Conservation (phyloP, 1,140 invertebrate genomes). For the Triops longicaudatus region DNA sequence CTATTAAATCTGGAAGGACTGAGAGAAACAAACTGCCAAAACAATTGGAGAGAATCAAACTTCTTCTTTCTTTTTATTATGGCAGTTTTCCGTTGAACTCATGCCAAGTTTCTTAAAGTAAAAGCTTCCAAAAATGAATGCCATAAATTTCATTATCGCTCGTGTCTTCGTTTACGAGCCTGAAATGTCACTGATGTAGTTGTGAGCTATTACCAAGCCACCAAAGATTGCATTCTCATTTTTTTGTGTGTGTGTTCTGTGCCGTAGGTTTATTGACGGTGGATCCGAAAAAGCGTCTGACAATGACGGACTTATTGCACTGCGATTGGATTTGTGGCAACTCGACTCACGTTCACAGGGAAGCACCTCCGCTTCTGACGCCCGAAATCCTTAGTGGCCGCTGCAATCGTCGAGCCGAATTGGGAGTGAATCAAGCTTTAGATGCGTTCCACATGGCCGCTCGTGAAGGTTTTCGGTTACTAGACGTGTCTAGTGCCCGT, state of each 20-base stretch:
- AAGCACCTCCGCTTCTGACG: constrained; percentile 50
- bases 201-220: no score
- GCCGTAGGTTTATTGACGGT: constrained; percentile 59
- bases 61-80: background rate
- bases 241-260: constrained; percentile 20
- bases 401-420: constrained; percentile 37
- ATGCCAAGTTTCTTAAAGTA: no score
- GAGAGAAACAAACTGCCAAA: no score
- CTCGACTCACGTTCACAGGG: constrained; percentile 37
- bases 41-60: no score
- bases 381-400: constrained; percentile 33
- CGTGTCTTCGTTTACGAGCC: no score
- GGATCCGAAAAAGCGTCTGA: constrained; percentile 62
- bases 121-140: no score
- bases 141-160: no score
- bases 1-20: no score
- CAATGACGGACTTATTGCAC: constrained; percentile 52
- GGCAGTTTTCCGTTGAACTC: no score
- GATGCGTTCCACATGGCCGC: constrained; percentile 61
- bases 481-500: constrained; percentile 57
- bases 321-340: constrained; percentile 54
- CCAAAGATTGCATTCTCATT: background rate
- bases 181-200: no score
- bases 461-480: constrained; percentile 59
- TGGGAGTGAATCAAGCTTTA: constrained; percentile 50